Evolutionary conservation across 2,113 vertebrate species (phyloP).

Genomic region (Barnardius zonarius): DNA sequence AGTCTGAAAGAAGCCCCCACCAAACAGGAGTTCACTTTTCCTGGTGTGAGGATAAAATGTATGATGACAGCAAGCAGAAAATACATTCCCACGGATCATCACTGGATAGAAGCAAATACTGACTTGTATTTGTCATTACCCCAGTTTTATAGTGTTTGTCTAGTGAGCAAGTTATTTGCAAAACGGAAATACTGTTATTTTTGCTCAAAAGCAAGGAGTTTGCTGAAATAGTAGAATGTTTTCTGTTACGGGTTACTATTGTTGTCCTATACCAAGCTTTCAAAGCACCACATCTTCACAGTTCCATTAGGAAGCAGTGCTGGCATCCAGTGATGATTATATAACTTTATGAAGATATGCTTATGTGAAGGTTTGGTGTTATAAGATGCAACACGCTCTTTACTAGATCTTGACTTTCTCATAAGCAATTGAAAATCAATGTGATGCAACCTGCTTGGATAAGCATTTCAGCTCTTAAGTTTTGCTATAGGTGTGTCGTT

Average conservation of each 20-base stretch:
- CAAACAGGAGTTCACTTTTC: neutral
- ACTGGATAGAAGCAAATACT: neutral
- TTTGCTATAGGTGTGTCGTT: neutral
- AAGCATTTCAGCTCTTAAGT: neutral
- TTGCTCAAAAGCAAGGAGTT: neutral
- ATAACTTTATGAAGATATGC: neutral
- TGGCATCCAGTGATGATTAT: neutral
- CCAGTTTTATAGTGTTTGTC: neutral
- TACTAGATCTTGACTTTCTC: neutral
- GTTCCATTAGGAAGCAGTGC: neutral
- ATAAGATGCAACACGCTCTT: accelerated
- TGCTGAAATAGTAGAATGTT: neutral
- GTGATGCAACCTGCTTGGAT: neutral
- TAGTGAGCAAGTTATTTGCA: neutral
- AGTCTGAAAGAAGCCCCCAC: neutral
- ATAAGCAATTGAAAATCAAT: neutral
- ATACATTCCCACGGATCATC: neutral
- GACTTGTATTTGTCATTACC: neutral
- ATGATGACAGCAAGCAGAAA: neutral
- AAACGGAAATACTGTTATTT: neutral
- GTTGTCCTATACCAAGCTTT: neutral
- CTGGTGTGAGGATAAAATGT: neutral
- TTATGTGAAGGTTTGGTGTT: neutral
- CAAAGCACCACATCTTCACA: neutral
- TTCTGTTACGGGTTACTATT: neutral